Conservation (phyloP, 2,113 vertebrate species). For the Panthera uncia region DNA sequence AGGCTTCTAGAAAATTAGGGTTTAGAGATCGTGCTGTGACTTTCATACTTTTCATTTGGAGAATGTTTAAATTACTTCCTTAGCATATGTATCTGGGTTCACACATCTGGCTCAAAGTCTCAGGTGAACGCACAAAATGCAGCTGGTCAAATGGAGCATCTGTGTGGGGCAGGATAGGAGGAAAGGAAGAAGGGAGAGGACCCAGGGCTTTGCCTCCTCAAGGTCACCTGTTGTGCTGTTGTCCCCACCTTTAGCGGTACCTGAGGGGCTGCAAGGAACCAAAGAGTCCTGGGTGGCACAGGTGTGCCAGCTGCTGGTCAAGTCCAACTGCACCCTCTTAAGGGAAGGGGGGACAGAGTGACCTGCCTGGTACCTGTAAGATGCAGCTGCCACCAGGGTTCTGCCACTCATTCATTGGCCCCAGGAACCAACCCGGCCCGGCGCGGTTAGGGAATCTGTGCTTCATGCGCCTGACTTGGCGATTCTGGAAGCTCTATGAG, state of each 20-base stretch:
- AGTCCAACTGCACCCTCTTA: not conserved
- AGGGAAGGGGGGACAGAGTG: fast-evolving
- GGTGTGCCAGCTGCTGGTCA: not conserved
- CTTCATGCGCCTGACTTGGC: not conserved
- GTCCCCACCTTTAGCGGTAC: not conserved
- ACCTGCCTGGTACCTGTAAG: fast-evolving
- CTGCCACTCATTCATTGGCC: fast-evolving
- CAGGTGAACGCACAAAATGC: not conserved
- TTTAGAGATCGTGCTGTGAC: not conserved
- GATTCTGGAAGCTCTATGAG: not conserved
- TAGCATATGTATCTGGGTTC: not conserved
- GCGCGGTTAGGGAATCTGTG: not conserved
- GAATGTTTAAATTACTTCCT: not conserved
- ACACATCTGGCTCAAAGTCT: not conserved
- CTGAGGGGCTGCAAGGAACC: fast-evolving
- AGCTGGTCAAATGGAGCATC: not conserved
- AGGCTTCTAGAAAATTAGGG: not conserved
- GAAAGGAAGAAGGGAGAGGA: not conserved
- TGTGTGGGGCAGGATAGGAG: not conserved
- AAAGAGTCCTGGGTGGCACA: not conserved
- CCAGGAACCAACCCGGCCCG: not conserved
- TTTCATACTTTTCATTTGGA: not conserved
- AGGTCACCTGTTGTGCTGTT: fast-evolving
- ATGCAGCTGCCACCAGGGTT: fast-evolving
- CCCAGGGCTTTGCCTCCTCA: not conserved